Base-by-base conservation (phyloP, 2,113 vertebrate genomes). In the Amblyopsis rosae region DNA sequence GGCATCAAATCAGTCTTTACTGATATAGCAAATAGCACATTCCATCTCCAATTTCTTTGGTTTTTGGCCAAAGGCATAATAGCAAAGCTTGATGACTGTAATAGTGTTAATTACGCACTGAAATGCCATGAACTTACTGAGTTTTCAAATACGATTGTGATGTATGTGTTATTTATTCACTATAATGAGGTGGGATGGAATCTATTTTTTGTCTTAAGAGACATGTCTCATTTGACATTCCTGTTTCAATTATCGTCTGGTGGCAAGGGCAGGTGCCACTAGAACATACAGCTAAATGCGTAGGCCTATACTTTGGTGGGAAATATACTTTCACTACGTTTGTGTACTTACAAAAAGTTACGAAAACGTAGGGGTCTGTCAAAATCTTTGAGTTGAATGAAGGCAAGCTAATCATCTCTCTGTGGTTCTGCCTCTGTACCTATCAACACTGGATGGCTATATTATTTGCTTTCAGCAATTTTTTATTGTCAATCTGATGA, bases 1-100 rank as follows among this genome's bases (percentile, higher is more conserved):
- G 67, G 79, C 58, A 33, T 69, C 76, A 80, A 80, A 88, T 87
- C 74, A 73, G 69, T 87, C 78, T 87, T 80, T 75, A 69, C 69
- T 62, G 71, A 71, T 9, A 70, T 45, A 72, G 61, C n/a, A 77
- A 77, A 85, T 77, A 68, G 72, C 73, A 78, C 80, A 75, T 46
- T 67, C 55, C 70, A 55, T 67, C 11, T 59, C 59, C n/a, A 66
- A 54, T 65, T 16, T 17, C 2, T 17, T 16, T 56, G 11, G 33
- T 46, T 46, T 55, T 47, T 9, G 9, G 60, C 70, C 8, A 10
- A 15, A 67, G 48, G 73, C 46, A 3, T 16, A 47, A 62, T 76
- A 47, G 26, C 49, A 51, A 53, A 49, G 62, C 35, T 13, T 16
- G n/a, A 0, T 11, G 3, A 50, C 67, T 68, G 56, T 70, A 69